Evolutionary conservation across 2,888 invertebrate genomes (phyloP), one percentile per base, ranked within the genome.

Genomic region (Auanema freiburgensis): DNA sequence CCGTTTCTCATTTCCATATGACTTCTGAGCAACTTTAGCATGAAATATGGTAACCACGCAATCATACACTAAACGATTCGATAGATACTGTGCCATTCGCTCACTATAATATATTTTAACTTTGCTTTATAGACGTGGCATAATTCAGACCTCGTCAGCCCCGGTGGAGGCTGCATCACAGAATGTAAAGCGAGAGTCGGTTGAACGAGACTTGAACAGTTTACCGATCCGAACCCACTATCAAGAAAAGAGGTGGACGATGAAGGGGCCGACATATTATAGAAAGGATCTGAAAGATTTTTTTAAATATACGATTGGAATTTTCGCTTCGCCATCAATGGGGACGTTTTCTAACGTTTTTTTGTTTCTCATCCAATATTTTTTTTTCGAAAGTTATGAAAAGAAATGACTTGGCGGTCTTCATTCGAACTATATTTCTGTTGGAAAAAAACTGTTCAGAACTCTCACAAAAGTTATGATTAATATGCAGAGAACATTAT

Each of bases 1-100:
- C 86, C 98, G 88, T 86, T 99, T 99, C 84, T 99, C 98, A 85
- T 97, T 98, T 72, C 98, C 98, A 84, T 98, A 98, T 0, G 96
- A 97, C 84, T 99, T 99, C 86, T 99, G 98, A 41, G 98, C 98
- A 55, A 98, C 98, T 88, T 98, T 98, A 54, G 98, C 98, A 86
- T 98, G 98, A 62, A 97, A 88, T 79, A 98, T 96, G 57, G 96
- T 93, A 65, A 98, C 91, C 23, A 93, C 90, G 92, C 94, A 93
- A 44, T 81, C 81, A 61, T 60, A 71, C 8, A 69, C 57, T 25
- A 71, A 63, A 44, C 85, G 84, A 44, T 77, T 71, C 41, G 59
- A 41, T 79, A 98, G 88, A 85, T 98, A 98, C 63, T 92, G 90
- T 85, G 93, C 92, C 98, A 98, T 98, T 44, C 93, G 92, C 79